Evolutionary conservation across 2,797 vertebrate species (phyloP).

Genomic region (Thamnophis elegans): DNA sequence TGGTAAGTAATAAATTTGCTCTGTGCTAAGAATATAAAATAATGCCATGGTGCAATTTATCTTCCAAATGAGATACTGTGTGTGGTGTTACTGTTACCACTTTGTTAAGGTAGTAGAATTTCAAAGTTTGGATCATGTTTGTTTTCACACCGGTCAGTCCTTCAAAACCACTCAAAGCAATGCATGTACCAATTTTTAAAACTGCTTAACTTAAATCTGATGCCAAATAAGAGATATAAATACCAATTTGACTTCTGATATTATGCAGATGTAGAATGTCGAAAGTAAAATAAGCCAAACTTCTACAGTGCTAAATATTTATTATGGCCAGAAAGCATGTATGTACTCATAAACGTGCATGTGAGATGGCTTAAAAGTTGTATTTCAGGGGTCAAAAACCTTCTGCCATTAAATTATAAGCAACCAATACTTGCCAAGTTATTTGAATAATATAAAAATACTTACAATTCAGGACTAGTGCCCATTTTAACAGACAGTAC

Average conservation of each 20-base stretch:
- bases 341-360: not conserved
- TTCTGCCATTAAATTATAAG: not conserved
- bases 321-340: not conserved
- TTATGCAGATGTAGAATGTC: not conserved
- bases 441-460: not conserved
- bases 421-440: not conserved
- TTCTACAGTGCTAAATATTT: not conserved
- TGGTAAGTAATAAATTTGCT: constrained; percentile 13
- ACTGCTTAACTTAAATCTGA: not conserved
- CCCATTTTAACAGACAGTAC: not conserved
- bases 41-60: constrained; percentile 12
- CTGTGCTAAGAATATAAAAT: constrained; percentile 16
- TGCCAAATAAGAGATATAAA: constrained; percentile 2
- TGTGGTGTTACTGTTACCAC: not conserved
- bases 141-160: constrained; percentile 9
- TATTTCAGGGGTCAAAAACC: not conserved
- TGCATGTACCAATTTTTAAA: constrained; percentile 32
- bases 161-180: not conserved
- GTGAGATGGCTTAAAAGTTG: not conserved
- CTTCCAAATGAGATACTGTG: constrained; percentile 1
- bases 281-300: not conserved
- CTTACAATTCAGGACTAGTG: not conserved
- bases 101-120: fast-evolving
- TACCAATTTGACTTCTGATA: not conserved
- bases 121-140: not conserved